Conservation (phyloP, 2,888 invertebrate genomes). For the Parapristionchus giblindavisi region DNA sequence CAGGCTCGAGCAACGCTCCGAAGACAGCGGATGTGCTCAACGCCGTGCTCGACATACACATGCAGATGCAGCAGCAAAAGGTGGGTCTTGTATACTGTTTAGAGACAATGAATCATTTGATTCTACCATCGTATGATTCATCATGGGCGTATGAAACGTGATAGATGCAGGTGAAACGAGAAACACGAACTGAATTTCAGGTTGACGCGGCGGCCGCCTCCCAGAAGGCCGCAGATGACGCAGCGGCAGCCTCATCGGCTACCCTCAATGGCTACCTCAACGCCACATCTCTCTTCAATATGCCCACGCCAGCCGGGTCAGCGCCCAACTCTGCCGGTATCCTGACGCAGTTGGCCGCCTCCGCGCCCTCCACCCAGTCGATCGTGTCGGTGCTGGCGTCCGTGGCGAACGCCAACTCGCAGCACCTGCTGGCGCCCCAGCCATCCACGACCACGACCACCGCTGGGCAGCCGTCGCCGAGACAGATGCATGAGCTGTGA, state of each 20-base stretch:
- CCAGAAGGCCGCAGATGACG: not conserved
- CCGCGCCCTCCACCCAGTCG: constrained; percentile 11
- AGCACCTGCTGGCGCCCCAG: not conserved
- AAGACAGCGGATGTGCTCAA: constrained; percentile 68
- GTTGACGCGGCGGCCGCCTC: not conserved
- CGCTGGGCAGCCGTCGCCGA: not conserved
- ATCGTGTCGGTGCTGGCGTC: constrained; percentile 19
- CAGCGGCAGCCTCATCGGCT: constrained; percentile 5
- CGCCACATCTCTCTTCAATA: constrained; percentile 27
- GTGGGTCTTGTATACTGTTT: not conserved
- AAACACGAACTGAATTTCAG: no score
- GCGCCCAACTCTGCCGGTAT: constrained; percentile 58
- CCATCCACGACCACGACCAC: not conserved
- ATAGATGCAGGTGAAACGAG: no score
- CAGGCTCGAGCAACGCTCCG: constrained; percentile 53
- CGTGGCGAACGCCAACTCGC: constrained; percentile 8
- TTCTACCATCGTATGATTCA: no score
- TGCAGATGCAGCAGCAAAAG: constrained; percentile 50
- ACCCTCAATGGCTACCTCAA: not conserved
- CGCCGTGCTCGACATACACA: constrained; percentile 67
- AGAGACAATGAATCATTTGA: not conserved
- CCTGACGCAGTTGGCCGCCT: constrained; percentile 38
- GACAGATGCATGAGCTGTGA: not conserved
- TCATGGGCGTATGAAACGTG: no score
- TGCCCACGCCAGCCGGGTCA: constrained; percentile 49